A percentile compares a stretch with the other conserved stretches of the same genome.
Evolutionary conservation across 2,797 vertebrate genomes (phyloP).

Genomic region (Lutjanus campechanus): DNA sequence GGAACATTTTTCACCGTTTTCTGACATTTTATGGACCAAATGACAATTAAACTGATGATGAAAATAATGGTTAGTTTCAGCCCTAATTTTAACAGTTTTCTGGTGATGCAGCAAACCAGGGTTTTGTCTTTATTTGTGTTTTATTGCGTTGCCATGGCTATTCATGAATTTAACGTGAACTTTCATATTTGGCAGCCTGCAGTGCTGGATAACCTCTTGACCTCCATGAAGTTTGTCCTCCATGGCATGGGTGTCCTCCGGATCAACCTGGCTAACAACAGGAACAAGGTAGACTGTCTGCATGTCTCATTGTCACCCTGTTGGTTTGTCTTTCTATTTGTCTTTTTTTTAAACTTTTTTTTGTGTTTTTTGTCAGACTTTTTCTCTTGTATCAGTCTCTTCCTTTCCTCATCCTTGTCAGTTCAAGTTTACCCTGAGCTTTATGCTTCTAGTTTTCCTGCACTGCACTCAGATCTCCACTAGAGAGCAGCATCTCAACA

Average conservation of each 20-base stretch:
- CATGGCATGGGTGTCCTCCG: constrained; percentile 87
- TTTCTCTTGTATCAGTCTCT: neutral
- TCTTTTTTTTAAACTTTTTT: neutral
- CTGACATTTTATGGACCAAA: no score
- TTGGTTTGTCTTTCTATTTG: neutral
- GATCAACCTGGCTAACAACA: constrained; percentile 85
- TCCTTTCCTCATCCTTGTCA: neutral
- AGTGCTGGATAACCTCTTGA: constrained; percentile 88
- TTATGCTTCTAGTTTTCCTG: constrained; percentile 6
- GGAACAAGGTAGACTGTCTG: constrained; percentile 79
- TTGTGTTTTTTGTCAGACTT: neutral
- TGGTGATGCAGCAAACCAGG: neutral
- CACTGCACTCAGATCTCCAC: constrained; percentile 46
- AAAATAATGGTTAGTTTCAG: no score
- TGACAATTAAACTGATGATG: no score
- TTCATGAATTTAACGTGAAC: constrained; percentile 35
- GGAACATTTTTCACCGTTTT: no score
- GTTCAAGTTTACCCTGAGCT: neutral
- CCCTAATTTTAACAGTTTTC: neutral
- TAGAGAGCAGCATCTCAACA: constrained; percentile 64
- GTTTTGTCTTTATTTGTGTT: neutral
- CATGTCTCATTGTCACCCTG: neutral
- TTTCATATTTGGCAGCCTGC: constrained; percentile 76
- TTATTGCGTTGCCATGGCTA: neutral
- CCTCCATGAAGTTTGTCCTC: constrained; percentile 88